These are phyloP conservation scores for Aelia acuminata DNA, from an alignment of 2,888 invertebrate species.

Conservation along the genomic window DNA sequence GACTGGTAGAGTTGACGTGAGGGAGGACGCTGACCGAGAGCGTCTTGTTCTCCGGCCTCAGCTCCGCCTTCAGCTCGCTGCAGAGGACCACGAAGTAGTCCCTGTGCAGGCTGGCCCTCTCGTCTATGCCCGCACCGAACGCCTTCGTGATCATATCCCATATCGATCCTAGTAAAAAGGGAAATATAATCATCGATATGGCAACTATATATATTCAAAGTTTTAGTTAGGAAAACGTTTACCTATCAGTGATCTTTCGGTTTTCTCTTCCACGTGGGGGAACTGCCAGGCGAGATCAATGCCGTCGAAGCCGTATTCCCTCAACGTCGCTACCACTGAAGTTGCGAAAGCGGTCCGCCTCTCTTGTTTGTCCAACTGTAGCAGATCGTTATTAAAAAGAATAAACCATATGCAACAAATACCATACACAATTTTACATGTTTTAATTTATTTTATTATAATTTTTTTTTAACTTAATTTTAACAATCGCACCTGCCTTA, in stretches of 20 bases:
- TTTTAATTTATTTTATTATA: no score
- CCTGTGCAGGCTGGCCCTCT: constrained; percentile 80
- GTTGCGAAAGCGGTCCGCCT: constrained; percentile 83
- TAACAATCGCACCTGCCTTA: no score
- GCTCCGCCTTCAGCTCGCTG: constrained; percentile 81
- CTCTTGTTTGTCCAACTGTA: constrained; percentile 73
- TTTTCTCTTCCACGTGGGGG: constrained; percentile 83
- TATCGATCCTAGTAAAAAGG: constrained; percentile 72
- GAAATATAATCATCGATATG: not conserved
- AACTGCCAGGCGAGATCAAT: constrained; percentile 91
- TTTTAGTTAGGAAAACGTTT: constrained; percentile 64
- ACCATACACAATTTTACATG: no score
- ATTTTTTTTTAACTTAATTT: no score
- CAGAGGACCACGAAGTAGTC: constrained; percentile 84
- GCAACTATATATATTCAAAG: not conserved
- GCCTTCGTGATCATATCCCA: constrained; percentile 85
- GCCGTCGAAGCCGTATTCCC: constrained; percentile 88
- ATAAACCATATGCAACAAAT: no score
- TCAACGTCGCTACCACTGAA: constrained; percentile 79
- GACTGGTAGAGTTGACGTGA: constrained; percentile 82
- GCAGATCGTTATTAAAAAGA: not conserved
- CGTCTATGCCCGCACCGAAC: constrained; percentile 80
- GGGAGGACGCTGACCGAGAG: constrained; percentile 81
- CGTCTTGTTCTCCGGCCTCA: constrained; percentile 78
- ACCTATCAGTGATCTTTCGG: constrained; percentile 78